Evolutionary conservation across 2,797 vertebrate genomes (phyloP), one percentile per base, ranked within the genome.

Genomic region (Hydrolagus colliei): DNA sequence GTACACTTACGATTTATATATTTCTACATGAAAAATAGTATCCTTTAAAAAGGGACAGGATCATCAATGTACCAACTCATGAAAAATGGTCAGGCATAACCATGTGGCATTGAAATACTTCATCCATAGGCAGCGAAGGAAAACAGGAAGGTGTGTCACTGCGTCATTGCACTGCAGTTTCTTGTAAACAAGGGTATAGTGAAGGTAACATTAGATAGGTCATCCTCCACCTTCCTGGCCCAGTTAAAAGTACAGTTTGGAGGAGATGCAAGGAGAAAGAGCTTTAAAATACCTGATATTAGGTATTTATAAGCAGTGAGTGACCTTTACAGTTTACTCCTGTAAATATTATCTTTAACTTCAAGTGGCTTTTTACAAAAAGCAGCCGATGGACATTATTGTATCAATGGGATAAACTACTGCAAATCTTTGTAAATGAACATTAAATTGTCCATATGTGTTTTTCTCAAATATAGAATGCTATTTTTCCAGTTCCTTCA

Each of bases 391-490:
- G 27, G 65, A 63, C 27, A 22, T 62, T 80, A 16, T 13, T 80
- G 8, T 80, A 80, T 67, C 27, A 27, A 67, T 65, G 62, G 62
- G 11, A 78, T 20, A 82, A 67, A 67, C 63, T 68, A 22, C 78
- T 82, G 78, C 11, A 79, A 82, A 82, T 32, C 14, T 52, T 32
- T 82, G 79, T 82, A 82, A 82, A 27, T n/a, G 22, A 80, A 80
- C 63, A 80, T 77, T 80, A 80, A 80, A 80, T 32, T 78, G 20
- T 12, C 4, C 10, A 41, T 35, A 82, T 32, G 68, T 82, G 62
- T 63, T 62, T 61, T 82, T 82, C 62, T 63, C 27, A 8, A 68
- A 14, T 68, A 35, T 1, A 18, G 27, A 52, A 35, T 82, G 63
- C 8, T 10, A 80, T 16, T 63, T 82, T 13, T 82, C 16, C 78